phyloP scores from a whole-genome alignment of 2,797 vertebrate genomes.

The Pagetopsis macropterus region DNA sequence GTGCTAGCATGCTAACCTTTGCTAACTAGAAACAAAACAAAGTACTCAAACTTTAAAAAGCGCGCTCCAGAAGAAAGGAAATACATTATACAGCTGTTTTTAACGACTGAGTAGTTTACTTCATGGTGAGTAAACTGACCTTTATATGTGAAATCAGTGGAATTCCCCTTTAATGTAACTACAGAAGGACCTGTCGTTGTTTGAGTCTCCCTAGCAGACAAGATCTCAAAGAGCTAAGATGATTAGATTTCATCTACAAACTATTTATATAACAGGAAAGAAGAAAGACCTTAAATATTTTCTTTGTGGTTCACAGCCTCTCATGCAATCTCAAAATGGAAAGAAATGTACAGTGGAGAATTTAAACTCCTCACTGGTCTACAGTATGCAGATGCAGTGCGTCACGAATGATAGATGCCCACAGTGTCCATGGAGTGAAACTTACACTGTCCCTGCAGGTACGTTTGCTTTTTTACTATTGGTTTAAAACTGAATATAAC shows the following conservation, averaged over 20 bases:
- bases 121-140: background rate
- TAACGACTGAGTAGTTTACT: too few species aligned
- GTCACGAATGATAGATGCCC: conserved; percentile 27
- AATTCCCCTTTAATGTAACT: background rate
- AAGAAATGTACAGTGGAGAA: conserved; percentile 27
- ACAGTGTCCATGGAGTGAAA: conserved; percentile 70
- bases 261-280: background rate
- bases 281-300: background rate
- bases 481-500: background rate
- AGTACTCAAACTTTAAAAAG: background rate
- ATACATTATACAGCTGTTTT: too few species aligned
- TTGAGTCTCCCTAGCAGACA: too few species aligned
- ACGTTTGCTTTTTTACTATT: conserved; percentile 1
- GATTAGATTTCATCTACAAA: background rate
- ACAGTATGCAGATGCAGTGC: conserved; percentile 74
- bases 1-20: background rate
- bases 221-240: background rate
- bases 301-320: conserved; percentile 43
- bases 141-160: background rate
- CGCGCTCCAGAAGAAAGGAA: background rate
- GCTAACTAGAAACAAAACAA: background rate
- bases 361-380: conserved; percentile 62
- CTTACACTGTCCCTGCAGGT: conserved; percentile 74
- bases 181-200: background rate
- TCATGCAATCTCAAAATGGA: background rate